Percentiles rank a stretch among this genome's conserved stretches.
These are phyloP conservation scores for Solea solea DNA, from an alignment of 2,113 vertebrate species.

Conservation along the genomic window DNA sequence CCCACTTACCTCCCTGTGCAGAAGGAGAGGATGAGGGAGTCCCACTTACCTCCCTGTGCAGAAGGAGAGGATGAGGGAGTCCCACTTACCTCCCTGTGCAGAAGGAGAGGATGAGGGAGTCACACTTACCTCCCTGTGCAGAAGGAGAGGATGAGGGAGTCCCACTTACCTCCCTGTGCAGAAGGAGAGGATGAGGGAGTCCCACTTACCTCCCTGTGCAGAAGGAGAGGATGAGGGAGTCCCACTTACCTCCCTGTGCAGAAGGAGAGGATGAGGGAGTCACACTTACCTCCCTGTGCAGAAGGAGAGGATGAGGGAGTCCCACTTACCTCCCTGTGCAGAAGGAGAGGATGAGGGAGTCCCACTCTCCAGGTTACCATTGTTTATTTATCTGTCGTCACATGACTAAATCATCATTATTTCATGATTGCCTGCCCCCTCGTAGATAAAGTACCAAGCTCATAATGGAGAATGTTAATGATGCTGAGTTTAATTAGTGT, in stretches of 20 bases:
- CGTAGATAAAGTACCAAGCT: constrained; percentile 68
- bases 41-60: too few relatives aligned
- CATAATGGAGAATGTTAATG: constrained; percentile 77
- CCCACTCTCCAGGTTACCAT: constrained; percentile 52
- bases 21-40: constrained; percentile 53
- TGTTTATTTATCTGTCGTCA: constrained; percentile 78
- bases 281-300: too few relatives aligned
- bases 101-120: constrained; percentile 53
- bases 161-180: too few relatives aligned
- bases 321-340: constrained; percentile 31
- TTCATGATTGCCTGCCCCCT: constrained; percentile 74
- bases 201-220: too few relatives aligned
- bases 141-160: constrained; percentile 53
- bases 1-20: too few relatives aligned
- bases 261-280: constrained; percentile 53
- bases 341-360: constrained; percentile 53
- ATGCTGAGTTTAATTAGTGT: constrained; percentile 72
- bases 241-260: too few relatives aligned
- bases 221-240: constrained; percentile 53
- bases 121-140: too few relatives aligned
- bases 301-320: constrained; percentile 53
- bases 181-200: constrained; percentile 53
- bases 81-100: too few relatives aligned
- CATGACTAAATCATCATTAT: constrained; percentile 83
- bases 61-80: constrained; percentile 53